Conservation (phyloP, 2,797 vertebrate species). For the Microctenopoma stevenorrisi region DNA sequence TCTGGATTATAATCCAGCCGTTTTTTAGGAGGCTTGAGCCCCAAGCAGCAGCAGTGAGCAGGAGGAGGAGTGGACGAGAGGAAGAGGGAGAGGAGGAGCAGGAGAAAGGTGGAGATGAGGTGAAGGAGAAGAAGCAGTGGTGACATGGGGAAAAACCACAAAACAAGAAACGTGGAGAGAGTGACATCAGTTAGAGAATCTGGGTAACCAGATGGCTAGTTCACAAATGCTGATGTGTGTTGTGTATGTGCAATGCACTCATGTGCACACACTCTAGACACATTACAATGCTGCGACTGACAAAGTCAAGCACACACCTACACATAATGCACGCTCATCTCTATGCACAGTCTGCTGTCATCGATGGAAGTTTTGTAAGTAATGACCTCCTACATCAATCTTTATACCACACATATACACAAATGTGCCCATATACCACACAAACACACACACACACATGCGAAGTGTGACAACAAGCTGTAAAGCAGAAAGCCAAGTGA, state of each 20-base stretch:
- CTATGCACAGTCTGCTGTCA: slow-evolving; percentile 12
- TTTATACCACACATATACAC: slow-evolving; percentile 38
- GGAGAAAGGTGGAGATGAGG: slow-evolving; percentile 93
- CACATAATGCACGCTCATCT: slow-evolving; percentile 2
- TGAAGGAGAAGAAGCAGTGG: slow-evolving; percentile 91
- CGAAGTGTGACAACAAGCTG: slow-evolving; percentile 69
- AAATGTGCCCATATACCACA: slow-evolving; percentile 44
- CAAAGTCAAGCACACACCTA: slow-evolving; percentile 25
- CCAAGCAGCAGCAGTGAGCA: slow-evolving; percentile 83
- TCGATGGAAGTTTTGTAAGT: neutral
- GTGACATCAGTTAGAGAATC: slow-evolving; percentile 85
- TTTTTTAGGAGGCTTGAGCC: slow-evolving; percentile 99
- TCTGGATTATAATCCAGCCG: slow-evolving; percentile 99
- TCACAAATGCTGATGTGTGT: slow-evolving; percentile 53
- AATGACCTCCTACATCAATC: neutral
- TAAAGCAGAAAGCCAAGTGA: slow-evolving; percentile 63
- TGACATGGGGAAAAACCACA: slow-evolving; percentile 87
- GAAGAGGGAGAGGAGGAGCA: slow-evolving; percentile 57
- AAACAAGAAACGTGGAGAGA: slow-evolving; percentile 88
- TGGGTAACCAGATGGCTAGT: slow-evolving; percentile 57
- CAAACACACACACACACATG: slow-evolving; percentile 66
- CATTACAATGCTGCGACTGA: slow-evolving; percentile 28
- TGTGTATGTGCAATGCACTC: slow-evolving; percentile 40
- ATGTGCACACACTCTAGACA: slow-evolving; percentile 36
- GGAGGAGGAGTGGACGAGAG: slow-evolving; percentile 87